A percentile compares a stretch with the other conserved stretches of the same genome.
These are phyloP conservation scores for Ochropacha duplaris DNA, from an alignment of 2,888 invertebrate genomes.

Conservation along the genomic window DNA sequence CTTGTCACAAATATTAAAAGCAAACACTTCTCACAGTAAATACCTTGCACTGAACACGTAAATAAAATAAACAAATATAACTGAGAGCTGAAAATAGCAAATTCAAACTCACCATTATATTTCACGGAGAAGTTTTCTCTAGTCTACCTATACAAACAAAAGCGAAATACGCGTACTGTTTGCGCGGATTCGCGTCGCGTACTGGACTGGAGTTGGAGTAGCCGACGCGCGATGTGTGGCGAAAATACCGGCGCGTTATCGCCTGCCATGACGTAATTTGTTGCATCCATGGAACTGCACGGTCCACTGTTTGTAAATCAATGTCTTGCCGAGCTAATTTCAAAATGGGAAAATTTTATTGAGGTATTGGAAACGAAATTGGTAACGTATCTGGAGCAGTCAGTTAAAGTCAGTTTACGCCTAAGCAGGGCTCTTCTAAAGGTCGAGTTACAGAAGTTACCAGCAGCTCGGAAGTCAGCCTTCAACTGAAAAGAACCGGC, in stretches of 20 bases:
- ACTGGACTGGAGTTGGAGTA: not conserved
- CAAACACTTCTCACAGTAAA: not conserved
- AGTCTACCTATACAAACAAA: not conserved
- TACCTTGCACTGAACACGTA: not conserved
- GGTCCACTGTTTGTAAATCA: constrained; percentile 2
- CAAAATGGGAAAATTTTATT: not conserved
- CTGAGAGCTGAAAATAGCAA: not conserved
- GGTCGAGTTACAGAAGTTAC: too few relatives aligned
- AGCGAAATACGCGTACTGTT: not conserved
- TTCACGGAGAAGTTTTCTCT: not conserved
- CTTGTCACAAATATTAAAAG: not conserved
- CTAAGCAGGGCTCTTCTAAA: too few relatives aligned
- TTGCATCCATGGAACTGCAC: constrained; percentile 4
- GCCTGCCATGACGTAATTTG: constrained; percentile 1
- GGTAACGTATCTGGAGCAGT: not conserved
- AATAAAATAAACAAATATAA: not conserved
- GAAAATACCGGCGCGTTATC: constrained; percentile 1
- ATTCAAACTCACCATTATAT: not conserved
- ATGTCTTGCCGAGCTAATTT: not conserved
- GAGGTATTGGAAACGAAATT: not conserved
- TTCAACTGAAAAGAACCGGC: too few relatives aligned
- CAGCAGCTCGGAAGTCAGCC: too few relatives aligned
- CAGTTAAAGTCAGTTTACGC: too few relatives aligned
- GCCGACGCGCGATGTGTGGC: not conserved
- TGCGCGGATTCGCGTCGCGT: not conserved